These are phyloP conservation scores for Athalia cordata DNA, from an alignment of 2,888 invertebrate genomes.

Conservation along the genomic window DNA sequence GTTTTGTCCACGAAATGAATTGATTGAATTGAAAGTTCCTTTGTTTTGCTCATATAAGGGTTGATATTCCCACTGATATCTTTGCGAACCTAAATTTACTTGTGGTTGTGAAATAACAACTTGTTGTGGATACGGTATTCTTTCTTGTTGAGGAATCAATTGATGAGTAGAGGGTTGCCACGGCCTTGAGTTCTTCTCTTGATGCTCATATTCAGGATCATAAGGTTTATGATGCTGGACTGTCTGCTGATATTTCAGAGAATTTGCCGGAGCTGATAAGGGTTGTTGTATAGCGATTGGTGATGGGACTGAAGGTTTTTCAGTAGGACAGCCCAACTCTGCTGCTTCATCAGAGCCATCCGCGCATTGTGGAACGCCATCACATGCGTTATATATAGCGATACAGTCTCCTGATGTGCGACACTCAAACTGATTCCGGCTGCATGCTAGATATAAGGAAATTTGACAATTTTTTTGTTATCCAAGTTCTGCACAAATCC, in stretches of 20 bases:
- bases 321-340: slow-evolving; percentile 84
- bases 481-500: slow-evolving; percentile 4
- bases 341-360: slow-evolving; percentile 95
- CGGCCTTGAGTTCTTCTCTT: slow-evolving; percentile 57
- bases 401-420: slow-evolving; percentile 92
- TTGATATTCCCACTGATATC: slow-evolving; percentile 66
- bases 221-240: slow-evolving; percentile 62
- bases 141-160: slow-evolving; percentile 55
- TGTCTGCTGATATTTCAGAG: slow-evolving; percentile 64
- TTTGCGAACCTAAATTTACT: slow-evolving; percentile 59
- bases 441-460: slow-evolving; percentile 76
- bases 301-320: slow-evolving; percentile 71
- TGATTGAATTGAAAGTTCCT: slow-evolving; percentile 57
- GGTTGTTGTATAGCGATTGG: slow-evolving; percentile 56
- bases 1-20: slow-evolving; percentile 58
- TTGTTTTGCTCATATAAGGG: slow-evolving; percentile 65
- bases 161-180: slow-evolving; percentile 62
- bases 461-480: not conserved
- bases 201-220: slow-evolving; percentile 59
- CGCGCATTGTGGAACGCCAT: slow-evolving; percentile 93
- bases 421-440: slow-evolving; percentile 92
- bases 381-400: slow-evolving; percentile 95
- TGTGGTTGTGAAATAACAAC: slow-evolving; percentile 57
- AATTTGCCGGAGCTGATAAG: slow-evolving; percentile 55
- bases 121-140: slow-evolving; percentile 61